Evolutionary conservation across 2,888 invertebrate species (phyloP).

Genomic region (Cremastinae sp.): DNA sequence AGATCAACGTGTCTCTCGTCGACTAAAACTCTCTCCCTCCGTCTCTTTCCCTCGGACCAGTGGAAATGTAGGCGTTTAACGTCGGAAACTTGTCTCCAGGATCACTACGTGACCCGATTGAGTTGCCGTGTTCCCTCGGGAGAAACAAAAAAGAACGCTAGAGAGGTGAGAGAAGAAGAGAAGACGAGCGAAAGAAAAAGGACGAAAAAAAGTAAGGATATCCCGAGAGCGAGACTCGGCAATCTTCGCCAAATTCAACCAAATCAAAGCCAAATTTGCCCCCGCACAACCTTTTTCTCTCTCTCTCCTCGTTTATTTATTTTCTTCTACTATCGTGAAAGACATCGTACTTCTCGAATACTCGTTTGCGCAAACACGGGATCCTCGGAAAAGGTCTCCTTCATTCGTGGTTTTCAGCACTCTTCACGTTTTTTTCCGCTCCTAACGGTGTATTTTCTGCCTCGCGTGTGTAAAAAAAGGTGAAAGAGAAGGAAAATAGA

Average conservation of each 20-base stretch:
- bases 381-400: not conserved
- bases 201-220: conserved; percentile 5
- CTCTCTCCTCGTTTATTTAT: not conserved
- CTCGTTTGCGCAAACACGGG: not conserved
- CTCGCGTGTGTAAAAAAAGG: not conserved
- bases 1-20: not conserved
- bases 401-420: not conserved
- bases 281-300: not conserved
- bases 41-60: conserved; percentile 19
- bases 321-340: not conserved
- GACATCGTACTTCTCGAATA: not conserved
- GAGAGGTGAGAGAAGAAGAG: too few relatives aligned
- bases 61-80: conserved; percentile 46
- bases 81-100: conserved; percentile 29
- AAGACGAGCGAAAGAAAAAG: not conserved
- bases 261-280: conserved; percentile 9
- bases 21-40: not conserved
- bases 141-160: not conserved
- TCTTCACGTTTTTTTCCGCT: conserved; percentile 1
- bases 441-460: conserved; percentile 6
- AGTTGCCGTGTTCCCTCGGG: conserved; percentile 1
- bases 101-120: conserved; percentile 20
- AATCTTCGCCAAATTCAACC: conserved; percentile 34
- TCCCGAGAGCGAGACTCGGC: conserved; percentile 11
- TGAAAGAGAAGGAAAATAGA: not conserved